These are phyloP conservation scores for Sinocyclocheilus anophthalmus DNA, from an alignment of 2,113 vertebrate genomes.

Conservation along the genomic window DNA sequence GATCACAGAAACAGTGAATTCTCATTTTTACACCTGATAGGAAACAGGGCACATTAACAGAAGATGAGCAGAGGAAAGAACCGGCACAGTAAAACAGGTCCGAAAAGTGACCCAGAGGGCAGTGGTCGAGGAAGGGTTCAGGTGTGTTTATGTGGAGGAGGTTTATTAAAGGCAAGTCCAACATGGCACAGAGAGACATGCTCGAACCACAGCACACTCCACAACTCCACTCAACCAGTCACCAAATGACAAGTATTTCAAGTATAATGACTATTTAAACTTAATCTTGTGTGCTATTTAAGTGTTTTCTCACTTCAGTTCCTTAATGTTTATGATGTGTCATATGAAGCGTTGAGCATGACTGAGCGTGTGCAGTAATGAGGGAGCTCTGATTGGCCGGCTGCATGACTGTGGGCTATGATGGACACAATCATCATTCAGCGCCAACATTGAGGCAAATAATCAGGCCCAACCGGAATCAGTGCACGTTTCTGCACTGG, in stretches of 20 bases:
- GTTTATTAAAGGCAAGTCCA: constrained; percentile 29
- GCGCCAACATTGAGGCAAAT: neutral
- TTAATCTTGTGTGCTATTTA: constrained; percentile 20
- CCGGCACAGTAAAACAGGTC: neutral
- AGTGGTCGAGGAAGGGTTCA: neutral
- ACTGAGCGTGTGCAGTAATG: constrained; percentile 3
- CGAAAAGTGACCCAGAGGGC: constrained; percentile 33
- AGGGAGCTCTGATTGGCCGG: constrained; percentile 1
- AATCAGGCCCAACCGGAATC: neutral
- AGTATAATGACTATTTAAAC: constrained; percentile 15
- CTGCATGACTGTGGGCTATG: neutral
- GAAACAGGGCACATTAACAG: constrained; percentile 45
- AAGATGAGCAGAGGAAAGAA: constrained; percentile 29
- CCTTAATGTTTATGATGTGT: neutral
- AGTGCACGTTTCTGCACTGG: neutral
- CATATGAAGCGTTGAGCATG: constrained; percentile 12
- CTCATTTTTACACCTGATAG: constrained; percentile 44
- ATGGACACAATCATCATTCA: constrained; percentile 10
- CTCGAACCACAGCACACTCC: constrained; percentile 13
- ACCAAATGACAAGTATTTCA: constrained; percentile 18
- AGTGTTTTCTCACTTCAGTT: constrained; percentile 17
- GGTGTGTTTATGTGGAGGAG: neutral
- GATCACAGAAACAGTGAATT: constrained; percentile 54
- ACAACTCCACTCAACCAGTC: constrained; percentile 32
- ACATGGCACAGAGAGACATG: constrained; percentile 40